Evolutionary conservation across 2,113 vertebrate species (phyloP).

Genomic region (Brachirus orientalis): DNA sequence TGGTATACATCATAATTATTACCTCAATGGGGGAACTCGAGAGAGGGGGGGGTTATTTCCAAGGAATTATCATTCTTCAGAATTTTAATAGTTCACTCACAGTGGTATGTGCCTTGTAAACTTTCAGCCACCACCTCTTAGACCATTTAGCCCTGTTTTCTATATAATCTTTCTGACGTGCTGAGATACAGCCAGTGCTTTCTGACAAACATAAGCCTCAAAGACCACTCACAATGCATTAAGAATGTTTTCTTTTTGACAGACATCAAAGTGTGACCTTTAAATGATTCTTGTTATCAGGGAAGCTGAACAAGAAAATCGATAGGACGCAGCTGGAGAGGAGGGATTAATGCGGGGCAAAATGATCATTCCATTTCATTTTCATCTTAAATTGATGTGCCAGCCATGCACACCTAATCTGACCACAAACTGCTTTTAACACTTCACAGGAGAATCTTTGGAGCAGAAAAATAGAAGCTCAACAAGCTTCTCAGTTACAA

Average conservation of each 20-base stretch:
- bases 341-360: conserved; percentile 79
- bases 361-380: conserved; percentile 85
- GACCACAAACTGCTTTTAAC: conserved; percentile 73
- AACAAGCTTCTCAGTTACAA: conserved; percentile 61
- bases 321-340: too few relatives aligned
- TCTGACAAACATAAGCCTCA: conserved; percentile 71
- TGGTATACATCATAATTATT: conserved; percentile 73
- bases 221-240: conserved; percentile 75
- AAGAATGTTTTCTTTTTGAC: conserved; percentile 80
- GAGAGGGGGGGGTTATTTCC: conserved; percentile 33
- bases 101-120: conserved; percentile 30
- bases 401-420: conserved; percentile 70
- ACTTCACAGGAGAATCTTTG: conserved; percentile 60
- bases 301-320: conserved; percentile 78
- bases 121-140: conserved; percentile 6
- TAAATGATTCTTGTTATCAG: conserved; percentile 81
- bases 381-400: conserved; percentile 79
- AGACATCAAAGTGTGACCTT: conserved; percentile 81
- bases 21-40: conserved; percentile 62
- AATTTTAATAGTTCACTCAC: conserved; percentile 28
- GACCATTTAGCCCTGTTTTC: conserved; percentile 54
- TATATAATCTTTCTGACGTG: conserved; percentile 60
- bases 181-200: conserved; percentile 61
- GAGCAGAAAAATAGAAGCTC: conserved; percentile 39
- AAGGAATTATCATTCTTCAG: conserved; percentile 40